Conservation (phyloP, 2,113 vertebrate genomes). For the Cryptoleucopteryx plumbea region DNA sequence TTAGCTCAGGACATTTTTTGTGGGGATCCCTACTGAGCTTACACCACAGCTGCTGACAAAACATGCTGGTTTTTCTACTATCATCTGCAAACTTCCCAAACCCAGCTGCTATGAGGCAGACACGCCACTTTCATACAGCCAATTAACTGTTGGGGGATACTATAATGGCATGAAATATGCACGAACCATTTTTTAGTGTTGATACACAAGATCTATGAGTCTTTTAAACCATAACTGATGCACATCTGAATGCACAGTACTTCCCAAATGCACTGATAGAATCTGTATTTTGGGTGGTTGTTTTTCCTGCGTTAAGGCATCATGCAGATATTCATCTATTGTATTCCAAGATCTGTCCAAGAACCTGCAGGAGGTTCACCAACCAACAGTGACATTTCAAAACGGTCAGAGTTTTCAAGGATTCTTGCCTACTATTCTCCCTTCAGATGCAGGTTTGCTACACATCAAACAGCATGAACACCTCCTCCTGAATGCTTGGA, state of each 20-base stretch:
- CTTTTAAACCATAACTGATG: background rate
- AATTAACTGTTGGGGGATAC: background rate
- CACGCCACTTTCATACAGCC: background rate
- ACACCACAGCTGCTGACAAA: background rate
- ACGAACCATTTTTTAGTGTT: background rate
- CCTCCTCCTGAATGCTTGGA: background rate
- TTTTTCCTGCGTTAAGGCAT: background rate
- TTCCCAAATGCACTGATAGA: background rate
- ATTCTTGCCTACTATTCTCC: background rate
- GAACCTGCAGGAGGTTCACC: background rate
- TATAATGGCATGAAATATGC: rapidly evolving
- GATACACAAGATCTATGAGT: background rate
- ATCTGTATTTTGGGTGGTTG: background rate
- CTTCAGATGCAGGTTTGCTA: background rate
- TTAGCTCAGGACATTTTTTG: background rate
- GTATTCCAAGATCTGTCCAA: background rate
- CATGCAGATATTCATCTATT: background rate
- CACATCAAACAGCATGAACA: background rate
- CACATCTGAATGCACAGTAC: background rate
- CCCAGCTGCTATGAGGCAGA: background rate
- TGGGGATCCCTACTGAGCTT: background rate
- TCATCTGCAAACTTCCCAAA: background rate
- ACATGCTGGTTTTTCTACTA: background rate
- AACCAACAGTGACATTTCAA: rapidly evolving
- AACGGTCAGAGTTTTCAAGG: background rate